Base-by-base conservation (phyloP, 2,113 vertebrate genomes). In the Onychorhynchus coronatus region DNA sequence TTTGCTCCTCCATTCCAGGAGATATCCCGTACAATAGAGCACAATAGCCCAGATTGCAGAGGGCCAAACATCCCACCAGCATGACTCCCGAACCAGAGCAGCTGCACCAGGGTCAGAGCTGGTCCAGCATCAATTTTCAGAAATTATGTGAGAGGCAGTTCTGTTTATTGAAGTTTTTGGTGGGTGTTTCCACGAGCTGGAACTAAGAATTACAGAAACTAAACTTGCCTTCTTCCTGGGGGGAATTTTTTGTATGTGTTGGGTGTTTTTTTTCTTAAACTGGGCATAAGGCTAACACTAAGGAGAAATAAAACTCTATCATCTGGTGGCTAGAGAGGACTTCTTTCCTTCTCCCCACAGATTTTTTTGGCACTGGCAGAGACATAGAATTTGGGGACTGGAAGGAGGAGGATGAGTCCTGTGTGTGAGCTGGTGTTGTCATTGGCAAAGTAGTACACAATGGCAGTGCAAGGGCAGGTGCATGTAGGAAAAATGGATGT, bases 151-250 rank as follows among this genome's bases (percentile, higher is more conserved):
- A 93, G 94, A 85, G 59, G 42, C 52, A 74, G 31, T 85, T 82
- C 59, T 89, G 16, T 91, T 95, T 93, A 42, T 44, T 93, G 56
- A 73, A 74, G 61, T 15, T 71, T 88, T 94, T 89, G 71, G 28
- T 93, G 85, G 68, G 21, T 82, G 39, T 85, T 96, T 96, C 93
- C 46, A 62, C 47, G 70, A 86, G 59, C 53, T 93, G 82, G n/a
- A 94, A 37, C 80, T 89, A 44, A 82, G 49, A 81, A 79, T 79
- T 79, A 59, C 39, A 87, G 74, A 84, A 95, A 88, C 55, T 89
- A 44, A 82, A 28, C 39, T 58, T 77, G 68, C 31, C n/a, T 56
- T 77, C 42, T 81, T 93, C 55, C 5, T 6, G 31, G 33, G 37
- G n/a, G 28, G 14, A 63, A 13, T 8, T 78, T 65, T 67, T 55